phyloP scores from a whole-genome alignment of 2,113 vertebrate genomes.

The Malurus melanocephalus region DNA sequence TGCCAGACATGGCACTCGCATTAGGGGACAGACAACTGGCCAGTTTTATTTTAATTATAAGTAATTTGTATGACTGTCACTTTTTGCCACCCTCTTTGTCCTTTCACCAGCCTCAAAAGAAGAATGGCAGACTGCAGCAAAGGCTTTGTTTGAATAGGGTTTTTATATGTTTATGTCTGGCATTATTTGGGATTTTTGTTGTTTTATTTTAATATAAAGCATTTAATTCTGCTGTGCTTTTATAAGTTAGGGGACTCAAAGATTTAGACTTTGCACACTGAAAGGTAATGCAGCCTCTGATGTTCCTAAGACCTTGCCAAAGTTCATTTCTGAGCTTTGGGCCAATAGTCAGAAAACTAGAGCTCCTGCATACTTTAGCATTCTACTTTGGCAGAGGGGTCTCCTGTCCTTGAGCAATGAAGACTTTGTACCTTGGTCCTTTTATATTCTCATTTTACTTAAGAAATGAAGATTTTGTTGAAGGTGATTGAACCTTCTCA shows the following conservation, averaged over 20 bases:
- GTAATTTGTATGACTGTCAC: neutral
- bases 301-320: neutral
- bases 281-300: neutral
- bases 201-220: neutral
- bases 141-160: neutral
- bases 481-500: neutral
- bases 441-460: neutral
- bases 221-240: neutral
- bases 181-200: neutral
- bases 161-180: neutral
- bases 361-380: neutral
- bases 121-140: neutral
- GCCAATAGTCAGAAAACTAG: neutral
- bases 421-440: neutral
- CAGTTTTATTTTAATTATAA: neutral
- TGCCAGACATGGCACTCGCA: neutral
- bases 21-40: neutral
- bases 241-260: neutral
- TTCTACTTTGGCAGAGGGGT: neutral
- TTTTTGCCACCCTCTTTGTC: neutral
- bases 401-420: neutral
- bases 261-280: neutral
- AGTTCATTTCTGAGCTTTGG: neutral
- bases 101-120: neutral
- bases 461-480: neutral